Conservation (phyloP, 2,888 invertebrate species). For the Autographa pulchrina region DNA sequence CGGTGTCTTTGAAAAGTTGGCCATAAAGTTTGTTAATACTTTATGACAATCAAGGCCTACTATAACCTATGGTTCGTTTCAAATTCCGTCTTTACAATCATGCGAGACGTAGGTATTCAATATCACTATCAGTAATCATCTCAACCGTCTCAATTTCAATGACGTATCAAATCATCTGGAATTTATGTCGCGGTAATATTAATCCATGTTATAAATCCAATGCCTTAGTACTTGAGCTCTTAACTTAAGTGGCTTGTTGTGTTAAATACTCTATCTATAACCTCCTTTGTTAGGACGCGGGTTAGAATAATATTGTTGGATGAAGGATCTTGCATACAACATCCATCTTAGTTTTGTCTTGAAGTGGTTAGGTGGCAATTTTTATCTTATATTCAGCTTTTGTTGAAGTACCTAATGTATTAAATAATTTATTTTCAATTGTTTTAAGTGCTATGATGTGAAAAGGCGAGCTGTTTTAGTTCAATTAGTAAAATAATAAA, state of each 20-base stretch:
- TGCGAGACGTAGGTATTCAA: too few species aligned
- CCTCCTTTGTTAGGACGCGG: constrained; percentile 29
- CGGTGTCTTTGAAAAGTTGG: too few species aligned
- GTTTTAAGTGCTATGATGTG: too few species aligned
- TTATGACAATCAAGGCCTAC: too few species aligned
- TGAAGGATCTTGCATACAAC: constrained; percentile 18
- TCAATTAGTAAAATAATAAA: too few species aligned
- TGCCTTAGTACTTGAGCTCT: constrained; percentile 40
- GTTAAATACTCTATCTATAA: constrained; percentile 54
- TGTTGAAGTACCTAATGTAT: not conserved
- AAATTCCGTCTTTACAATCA: too few species aligned
- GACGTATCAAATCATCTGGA: not conserved
- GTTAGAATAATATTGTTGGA: constrained; percentile 24
- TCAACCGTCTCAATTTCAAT: not conserved
- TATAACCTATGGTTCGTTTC: too few species aligned
- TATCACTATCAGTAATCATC: not conserved
- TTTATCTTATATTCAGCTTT: too few species aligned
- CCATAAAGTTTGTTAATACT: too few species aligned
- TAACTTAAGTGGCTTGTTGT: constrained; percentile 62
- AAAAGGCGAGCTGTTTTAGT: too few species aligned
- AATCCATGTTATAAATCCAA: not conserved
- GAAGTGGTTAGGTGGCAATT: not conserved
- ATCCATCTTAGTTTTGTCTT: constrained; percentile 7
- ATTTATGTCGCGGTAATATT: not conserved
- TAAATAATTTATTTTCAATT: not conserved